Base-by-base conservation (phyloP, 2,888 invertebrate species). In the Ochropacha duplaris region DNA sequence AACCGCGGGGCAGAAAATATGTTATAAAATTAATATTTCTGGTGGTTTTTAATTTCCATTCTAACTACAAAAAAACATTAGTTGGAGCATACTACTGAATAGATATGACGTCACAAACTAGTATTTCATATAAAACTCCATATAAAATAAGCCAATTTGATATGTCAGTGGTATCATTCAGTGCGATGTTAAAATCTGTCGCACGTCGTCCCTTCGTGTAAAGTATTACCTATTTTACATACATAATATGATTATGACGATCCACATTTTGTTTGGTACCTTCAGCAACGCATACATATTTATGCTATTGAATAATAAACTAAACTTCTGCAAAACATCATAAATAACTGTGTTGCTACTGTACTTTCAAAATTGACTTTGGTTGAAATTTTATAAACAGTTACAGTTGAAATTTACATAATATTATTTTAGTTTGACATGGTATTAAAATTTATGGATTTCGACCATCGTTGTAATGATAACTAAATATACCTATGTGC, bases 221-320 rank as follows among this genome's bases (percentile, higher is more conserved):
- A 28, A 8, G 9, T 28, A 8, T 28, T 28, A 28, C 9, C 28
- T 1, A 9, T 31, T 2, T 12, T 31, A 52, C 2, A 28, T 4
- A 3, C 4, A 44, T 44, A 9, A 16, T 28, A 8, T 28, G 12
- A 22, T 16, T 31, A 51, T 50, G 16, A 31, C 52, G 31, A 52
- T 34, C 52, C 52, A 31, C 52, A 52, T 52, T 52, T 31, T 31
- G 31, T 31, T 52, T 22, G 12, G 52, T 34, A 34, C 31, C 16
- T 31, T 31, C 14, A 52, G 31, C 52, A 52, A 31, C 31, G 3
- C 31, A 16, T 16, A n/a, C n/a, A 16, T 16, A 39, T 9, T 6
- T 16, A 16, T 44, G 9, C 8, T 9, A 44, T 44, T 39, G 19
- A 2, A 44, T 9, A 14, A 44, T 9, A 4, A 1, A 44, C 16